Percentiles rank a stretch among this genome's conserved stretches.
Evolutionary conservation across 2,888 invertebrate species (phyloP).

Genomic region (Taenaris catops): DNA sequence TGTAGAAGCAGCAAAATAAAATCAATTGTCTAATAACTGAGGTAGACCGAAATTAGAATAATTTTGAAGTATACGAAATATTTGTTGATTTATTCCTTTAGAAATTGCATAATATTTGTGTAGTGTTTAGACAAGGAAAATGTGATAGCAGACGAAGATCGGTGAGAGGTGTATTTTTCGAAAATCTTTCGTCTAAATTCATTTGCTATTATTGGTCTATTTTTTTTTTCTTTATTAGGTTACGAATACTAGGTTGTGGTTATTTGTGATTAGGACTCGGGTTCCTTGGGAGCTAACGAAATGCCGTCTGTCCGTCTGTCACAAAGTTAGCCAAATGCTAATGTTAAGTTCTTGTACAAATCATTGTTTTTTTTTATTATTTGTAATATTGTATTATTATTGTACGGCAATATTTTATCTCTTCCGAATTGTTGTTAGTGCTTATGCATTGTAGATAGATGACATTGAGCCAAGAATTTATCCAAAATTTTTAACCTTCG

Average conservation of each 20-base stretch:
- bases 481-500: conserved; percentile 45
- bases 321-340: conserved; percentile 70
- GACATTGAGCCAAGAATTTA: conserved; percentile 35
- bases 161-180: conserved; percentile 55
- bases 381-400: conserved; percentile 31
- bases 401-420: conserved; percentile 63
- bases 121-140: conserved; percentile 46
- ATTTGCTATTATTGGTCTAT: no score
- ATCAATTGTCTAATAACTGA: conserved; percentile 23
- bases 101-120: conserved; percentile 33
- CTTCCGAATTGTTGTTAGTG: conserved; percentile 69
- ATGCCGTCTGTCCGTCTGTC: conserved; percentile 40
- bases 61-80: conserved; percentile 70
- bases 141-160: conserved; percentile 63
- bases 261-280: conserved; percentile 42
- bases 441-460: conserved; percentile 32
- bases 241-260: conserved; percentile 70
- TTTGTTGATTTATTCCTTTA: conserved; percentile 48
- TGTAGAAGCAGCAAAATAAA: conserved; percentile 3
- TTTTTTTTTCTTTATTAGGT: conserved; percentile 33
- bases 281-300: conserved; percentile 30
- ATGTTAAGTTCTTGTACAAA: conserved; percentile 65
- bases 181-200: conserved; percentile 54
- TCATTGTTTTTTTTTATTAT: conserved; percentile 35
- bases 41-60: conserved; percentile 42